Percentiles rank a stretch among this genome's conserved stretches.
phyloP scores from a whole-genome alignment of 2,888 invertebrate genomes.

The Willowsia nigromaculata region DNA sequence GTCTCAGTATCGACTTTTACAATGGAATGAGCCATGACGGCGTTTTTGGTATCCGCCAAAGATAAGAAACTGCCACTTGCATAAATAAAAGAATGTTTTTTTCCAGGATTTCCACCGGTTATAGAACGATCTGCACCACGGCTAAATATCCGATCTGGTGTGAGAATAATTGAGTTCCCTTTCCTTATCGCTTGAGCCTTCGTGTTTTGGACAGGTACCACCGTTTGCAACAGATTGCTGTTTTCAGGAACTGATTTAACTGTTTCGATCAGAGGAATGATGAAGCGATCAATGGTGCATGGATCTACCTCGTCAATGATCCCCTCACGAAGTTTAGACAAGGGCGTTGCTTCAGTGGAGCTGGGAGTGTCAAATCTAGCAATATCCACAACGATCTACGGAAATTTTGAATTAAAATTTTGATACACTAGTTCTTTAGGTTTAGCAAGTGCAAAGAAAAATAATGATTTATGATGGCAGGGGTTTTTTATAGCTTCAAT shows the following conservation, averaged over 20 bases:
- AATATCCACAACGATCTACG: slow-evolving; percentile 63
- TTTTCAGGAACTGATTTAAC: slow-evolving; percentile 72
- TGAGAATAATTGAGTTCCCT: slow-evolving; percentile 79
- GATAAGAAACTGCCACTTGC: slow-evolving; percentile 80
- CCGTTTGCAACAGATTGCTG: slow-evolving; percentile 61
- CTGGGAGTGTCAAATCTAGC: slow-evolving; percentile 42
- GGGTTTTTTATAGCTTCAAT: no score
- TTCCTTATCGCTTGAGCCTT: slow-evolving; percentile 80
- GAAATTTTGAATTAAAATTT: background rate
- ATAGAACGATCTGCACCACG: slow-evolving; percentile 81
- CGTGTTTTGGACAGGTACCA: slow-evolving; percentile 32
- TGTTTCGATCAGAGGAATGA: slow-evolving; percentile 72
- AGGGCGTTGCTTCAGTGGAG: slow-evolving; percentile 60
- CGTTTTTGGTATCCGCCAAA: slow-evolving; percentile 74
- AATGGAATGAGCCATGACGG: slow-evolving; percentile 76
- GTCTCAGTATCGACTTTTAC: slow-evolving; percentile 70
- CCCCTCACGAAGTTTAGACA: slow-evolving; percentile 66
- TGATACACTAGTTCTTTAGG: no score
- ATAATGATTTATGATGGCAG: no score
- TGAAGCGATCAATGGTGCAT: slow-evolving; percentile 71
- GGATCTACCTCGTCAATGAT: slow-evolving; percentile 68
- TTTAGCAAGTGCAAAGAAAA: no score
- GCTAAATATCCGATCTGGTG: slow-evolving; percentile 76
- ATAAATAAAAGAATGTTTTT: slow-evolving; percentile 81
- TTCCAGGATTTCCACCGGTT: slow-evolving; percentile 80